Evolutionary conservation across 2,888 invertebrate genomes (phyloP).

Genomic region (Ferdinandea cuprea): DNA sequence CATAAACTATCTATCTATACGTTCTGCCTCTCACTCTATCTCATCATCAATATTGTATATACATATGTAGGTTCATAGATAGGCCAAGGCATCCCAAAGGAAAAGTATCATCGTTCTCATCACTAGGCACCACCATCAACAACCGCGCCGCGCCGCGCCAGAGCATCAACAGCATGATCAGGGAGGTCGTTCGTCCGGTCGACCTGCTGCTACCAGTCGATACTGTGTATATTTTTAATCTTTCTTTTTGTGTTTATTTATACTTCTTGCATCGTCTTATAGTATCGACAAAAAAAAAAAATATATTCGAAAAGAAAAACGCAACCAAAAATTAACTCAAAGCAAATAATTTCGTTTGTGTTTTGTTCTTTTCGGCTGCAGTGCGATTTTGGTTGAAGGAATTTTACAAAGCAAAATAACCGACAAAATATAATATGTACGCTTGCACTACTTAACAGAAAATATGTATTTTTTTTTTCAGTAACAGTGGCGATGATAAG

Average conservation of each 20-base stretch:
- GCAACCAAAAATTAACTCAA: slow-evolving; percentile 39
- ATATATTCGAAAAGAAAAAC: background rate
- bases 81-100: slow-evolving; percentile 1
- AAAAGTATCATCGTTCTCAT: slow-evolving; percentile 38
- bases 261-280: slow-evolving; percentile 37
- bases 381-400: slow-evolving; percentile 26
- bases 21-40: slow-evolving; percentile 3
- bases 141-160: background rate
- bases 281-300: slow-evolving; percentile 22
- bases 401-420: slow-evolving; percentile 27
- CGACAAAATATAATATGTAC: background rate
- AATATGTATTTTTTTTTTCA: too few species aligned
- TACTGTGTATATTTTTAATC: slow-evolving; percentile 24
- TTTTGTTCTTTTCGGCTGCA: slow-evolving; percentile 21
- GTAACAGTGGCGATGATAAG: too few species aligned
- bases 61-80: too few species aligned
- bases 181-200: slow-evolving; percentile 61
- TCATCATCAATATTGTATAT: slow-evolving; percentile 13
- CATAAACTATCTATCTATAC: slow-evolving; percentile 47
- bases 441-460: too few species aligned
- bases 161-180: slow-evolving; percentile 43
- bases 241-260: slow-evolving; percentile 47
- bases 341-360: background rate
- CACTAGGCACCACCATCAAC: slow-evolving; percentile 11
- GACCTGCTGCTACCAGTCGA: slow-evolving; percentile 13